phyloP scores from a whole-genome alignment of 2,888 invertebrate species.

The Drosophila parthenogenetica region DNA sequence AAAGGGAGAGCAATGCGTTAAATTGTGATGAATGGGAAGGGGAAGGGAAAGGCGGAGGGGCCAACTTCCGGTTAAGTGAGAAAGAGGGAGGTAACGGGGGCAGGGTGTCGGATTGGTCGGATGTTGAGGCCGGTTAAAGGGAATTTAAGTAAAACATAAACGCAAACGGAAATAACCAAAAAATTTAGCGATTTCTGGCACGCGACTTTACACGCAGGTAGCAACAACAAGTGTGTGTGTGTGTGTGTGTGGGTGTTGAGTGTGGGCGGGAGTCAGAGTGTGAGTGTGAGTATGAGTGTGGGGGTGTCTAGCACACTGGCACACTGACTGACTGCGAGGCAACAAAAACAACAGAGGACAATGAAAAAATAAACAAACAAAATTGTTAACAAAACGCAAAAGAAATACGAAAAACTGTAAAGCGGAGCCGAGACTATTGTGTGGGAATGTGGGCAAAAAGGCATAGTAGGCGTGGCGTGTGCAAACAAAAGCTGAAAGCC shows the following conservation, averaged over 20 bases:
- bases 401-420: constrained; percentile 32
- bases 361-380: constrained; percentile 25
- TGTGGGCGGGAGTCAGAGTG: constrained; percentile 8
- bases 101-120: constrained; percentile 54
- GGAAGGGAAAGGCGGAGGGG: not conserved
- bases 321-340: constrained; percentile 49
- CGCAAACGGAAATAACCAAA: constrained; percentile 75
- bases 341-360: constrained; percentile 32
- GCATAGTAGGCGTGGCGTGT: constrained; percentile 35
- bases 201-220: constrained; percentile 62
- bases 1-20: constrained; percentile 46
- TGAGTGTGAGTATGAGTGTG: constrained; percentile 1
- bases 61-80: constrained; percentile 43
- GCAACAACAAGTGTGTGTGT: constrained; percentile 33
- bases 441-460: not conserved
- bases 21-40: constrained; percentile 3
- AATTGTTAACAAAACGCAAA: constrained; percentile 52
- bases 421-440: constrained; percentile 8
- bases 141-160: constrained; percentile 80
- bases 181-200: constrained; percentile 62
- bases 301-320: constrained; percentile 50
- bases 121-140: constrained; percentile 77
- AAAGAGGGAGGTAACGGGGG: constrained; percentile 26
- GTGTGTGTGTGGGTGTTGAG: constrained; percentile 13
- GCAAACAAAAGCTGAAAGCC: constrained; percentile 18